Evolutionary conservation across 2,797 vertebrate genomes (phyloP), one percentile per base, ranked within the genome.

Genomic region (Lagocephalus sceleratus): DNA sequence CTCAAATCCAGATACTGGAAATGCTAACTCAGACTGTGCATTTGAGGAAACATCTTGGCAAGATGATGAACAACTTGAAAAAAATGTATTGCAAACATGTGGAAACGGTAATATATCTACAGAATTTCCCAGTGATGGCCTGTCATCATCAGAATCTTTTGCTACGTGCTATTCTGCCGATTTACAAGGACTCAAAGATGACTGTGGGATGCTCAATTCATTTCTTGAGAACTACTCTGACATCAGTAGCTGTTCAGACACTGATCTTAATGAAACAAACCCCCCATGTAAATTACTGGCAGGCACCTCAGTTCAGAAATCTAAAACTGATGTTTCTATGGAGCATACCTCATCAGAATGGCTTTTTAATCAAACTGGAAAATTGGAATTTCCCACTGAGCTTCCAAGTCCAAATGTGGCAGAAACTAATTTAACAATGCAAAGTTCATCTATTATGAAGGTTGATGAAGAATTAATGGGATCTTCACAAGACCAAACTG

Each of bases 161-260:
- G 63, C 79, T 23, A 64, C 76, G 50, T 57, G 75, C 45, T 82
- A 80, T 73, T 50, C 53, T 38, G 35, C 64, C 39, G 73, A 86
- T 51, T 67, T 83, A 39, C 70, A 85, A 68, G 73, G 68, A 65
- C 47, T 79, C 54, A 78, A 75, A 47, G 76, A 84, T 62, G 83
- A 88, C 55, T 78, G 80, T 84, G 73, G 60, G 64, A 73, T 83
- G 23, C 50, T 84, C 53, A 55, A 65, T 20, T 25, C 75, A 59
- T 75, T 75, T 77, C 70, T 87, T 55, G 87, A 82, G 16, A 75
- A 80, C 62, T 91, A 82, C 62, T 89, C 89, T 0, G 88, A 91
- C 80, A 80, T 91, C 52, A 90, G 85, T 70, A 91, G 81, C 68
- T 90, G 84, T 63, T 90, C 89, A 0, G 85, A 91, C 47, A 39